Conservation (phyloP, 2,797 vertebrate species). For the Gobionotothen gibberifrons region DNA sequence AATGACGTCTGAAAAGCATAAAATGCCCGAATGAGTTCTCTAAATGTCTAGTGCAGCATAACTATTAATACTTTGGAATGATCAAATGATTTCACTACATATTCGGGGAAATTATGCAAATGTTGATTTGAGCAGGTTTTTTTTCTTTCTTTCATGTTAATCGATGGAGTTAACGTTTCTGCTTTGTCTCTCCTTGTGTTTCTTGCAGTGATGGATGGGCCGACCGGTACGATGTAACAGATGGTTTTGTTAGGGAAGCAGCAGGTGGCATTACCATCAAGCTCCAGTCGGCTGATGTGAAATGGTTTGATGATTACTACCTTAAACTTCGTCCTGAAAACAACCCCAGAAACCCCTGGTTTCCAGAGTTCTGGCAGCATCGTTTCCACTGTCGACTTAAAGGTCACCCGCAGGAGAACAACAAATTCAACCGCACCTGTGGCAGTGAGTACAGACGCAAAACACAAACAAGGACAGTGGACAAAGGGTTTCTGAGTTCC, state of each 20-base stretch:
- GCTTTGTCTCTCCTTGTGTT: conserved; percentile 11
- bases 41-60: not conserved
- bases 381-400: conserved; percentile 95
- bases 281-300: conserved; percentile 97
- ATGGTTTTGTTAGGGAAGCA: conserved; percentile 93
- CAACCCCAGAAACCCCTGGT: conserved; percentile 96
- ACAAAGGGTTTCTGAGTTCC: not conserved
- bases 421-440: conserved; percentile 95
- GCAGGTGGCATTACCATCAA: conserved; percentile 98
- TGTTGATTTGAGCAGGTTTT: not conserved
- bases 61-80: not conserved
- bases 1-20: not conserved
- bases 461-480: not conserved
- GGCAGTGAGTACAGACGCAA: conserved; percentile 87
- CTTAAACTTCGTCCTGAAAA: conserved; percentile 94
- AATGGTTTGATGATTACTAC: conserved; percentile 99
- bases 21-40: not conserved
- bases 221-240: conserved; percentile 96
- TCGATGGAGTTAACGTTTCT: not conserved
- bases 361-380: conserved; percentile 99
- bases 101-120: not conserved
- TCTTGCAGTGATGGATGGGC: conserved; percentile 95
- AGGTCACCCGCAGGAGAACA: conserved; percentile 92
- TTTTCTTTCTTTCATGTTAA: not conserved
- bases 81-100: not conserved